Conservation (phyloP, 2,888 invertebrate genomes). For the Lepidocyrtinus sp. region DNA sequence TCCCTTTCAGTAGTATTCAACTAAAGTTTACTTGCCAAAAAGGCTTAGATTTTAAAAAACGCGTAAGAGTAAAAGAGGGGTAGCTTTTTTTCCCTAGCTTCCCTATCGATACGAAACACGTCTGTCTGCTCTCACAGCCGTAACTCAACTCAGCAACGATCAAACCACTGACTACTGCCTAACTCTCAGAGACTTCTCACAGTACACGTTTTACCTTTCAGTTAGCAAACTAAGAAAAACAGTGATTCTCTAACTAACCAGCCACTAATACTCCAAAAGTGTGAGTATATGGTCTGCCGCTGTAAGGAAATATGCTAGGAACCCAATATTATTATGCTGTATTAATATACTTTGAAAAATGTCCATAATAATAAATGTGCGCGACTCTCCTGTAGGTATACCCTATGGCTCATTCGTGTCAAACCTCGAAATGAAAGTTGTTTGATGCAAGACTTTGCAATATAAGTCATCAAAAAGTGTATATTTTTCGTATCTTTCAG, state of each 20-base stretch:
- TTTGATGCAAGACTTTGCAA: slow-evolving; percentile 46
- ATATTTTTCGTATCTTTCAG: too few species aligned
- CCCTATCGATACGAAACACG: slow-evolving; percentile 12
- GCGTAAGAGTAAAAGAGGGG: slow-evolving; percentile 23
- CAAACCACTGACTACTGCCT: slow-evolving; percentile 24
- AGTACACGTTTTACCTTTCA: background rate
- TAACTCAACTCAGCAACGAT: slow-evolving; percentile 28
- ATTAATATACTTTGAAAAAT: background rate
- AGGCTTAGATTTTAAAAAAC: slow-evolving; percentile 5
- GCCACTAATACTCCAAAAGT: background rate
- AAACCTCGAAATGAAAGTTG: slow-evolving; percentile 53
- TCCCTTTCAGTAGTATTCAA: slow-evolving; percentile 64
- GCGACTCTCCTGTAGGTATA: background rate
- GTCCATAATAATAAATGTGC: background rate
- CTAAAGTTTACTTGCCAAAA: slow-evolving; percentile 35
- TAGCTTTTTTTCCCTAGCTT: slow-evolving; percentile 31
- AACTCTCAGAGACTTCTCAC: slow-evolving; percentile 2
- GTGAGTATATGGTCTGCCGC: background rate
- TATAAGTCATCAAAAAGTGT: slow-evolving; percentile 48
- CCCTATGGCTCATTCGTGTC: slow-evolving; percentile 17
- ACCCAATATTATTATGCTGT: background rate
- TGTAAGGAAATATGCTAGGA: background rate
- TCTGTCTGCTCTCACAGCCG: slow-evolving; percentile 20
- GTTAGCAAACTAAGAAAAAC: background rate
- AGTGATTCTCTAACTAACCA: background rate